phyloP scores from a whole-genome alignment of 1,140 invertebrate genomes.

The Callitettix versicolor region DNA sequence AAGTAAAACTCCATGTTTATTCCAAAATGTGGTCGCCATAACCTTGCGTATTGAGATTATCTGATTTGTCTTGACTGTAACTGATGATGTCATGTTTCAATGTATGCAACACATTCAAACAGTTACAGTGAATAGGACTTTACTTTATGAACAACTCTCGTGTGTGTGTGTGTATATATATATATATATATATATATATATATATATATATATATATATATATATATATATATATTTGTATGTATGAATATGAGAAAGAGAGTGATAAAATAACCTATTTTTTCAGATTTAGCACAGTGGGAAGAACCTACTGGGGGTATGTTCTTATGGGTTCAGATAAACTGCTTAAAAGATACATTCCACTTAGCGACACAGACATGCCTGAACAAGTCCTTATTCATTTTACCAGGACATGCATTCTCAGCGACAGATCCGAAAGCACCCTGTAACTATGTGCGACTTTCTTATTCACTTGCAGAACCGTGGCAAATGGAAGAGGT shows the following conservation, averaged over 20 bases:
- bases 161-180: too few species aligned
- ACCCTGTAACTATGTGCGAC: constrained; percentile 53
- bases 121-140: neutral
- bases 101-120: too few species aligned
- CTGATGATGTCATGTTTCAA: neutral
- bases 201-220: neutral
- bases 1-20: neutral
- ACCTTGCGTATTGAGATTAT: too few species aligned
- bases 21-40: too few species aligned
- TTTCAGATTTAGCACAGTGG: constrained; percentile 52
- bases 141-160: too few species aligned
- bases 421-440: constrained; percentile 46
- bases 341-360: constrained; percentile 53
- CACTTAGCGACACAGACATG: constrained; percentile 57
- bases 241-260: neutral
- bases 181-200: neutral
- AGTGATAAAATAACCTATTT: neutral
- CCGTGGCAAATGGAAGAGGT: constrained; percentile 56
- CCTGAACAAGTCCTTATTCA: constrained; percentile 43
- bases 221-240: neutral
- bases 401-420: constrained; percentile 61
- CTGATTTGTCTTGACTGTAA: neutral
- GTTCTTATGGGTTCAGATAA: constrained; percentile 66
- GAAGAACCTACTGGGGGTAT: constrained; percentile 54
- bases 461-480: constrained; percentile 53